Percentiles rank a stretch among this genome's conserved stretches.
These are phyloP conservation scores for Drosophila infuscata DNA, from an alignment of 2,888 invertebrate genomes.

Conservation along the genomic window DNA sequence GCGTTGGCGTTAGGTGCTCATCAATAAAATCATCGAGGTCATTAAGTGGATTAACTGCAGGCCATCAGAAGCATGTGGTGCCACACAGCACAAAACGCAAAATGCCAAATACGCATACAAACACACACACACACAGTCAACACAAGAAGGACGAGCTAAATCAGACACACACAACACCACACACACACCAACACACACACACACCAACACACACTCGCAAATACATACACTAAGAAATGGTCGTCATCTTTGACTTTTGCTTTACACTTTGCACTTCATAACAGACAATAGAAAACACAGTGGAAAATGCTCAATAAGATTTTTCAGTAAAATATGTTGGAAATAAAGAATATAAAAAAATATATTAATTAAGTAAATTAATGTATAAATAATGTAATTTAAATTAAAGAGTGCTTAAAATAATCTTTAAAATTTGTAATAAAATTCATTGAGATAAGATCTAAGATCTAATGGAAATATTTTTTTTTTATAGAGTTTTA, in stretches of 20 bases:
- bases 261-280: slow-evolving; percentile 81
- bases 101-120: slow-evolving; percentile 65
- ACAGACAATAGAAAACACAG: slow-evolving; percentile 54
- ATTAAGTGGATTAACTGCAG: slow-evolving; percentile 85
- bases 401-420: not conserved
- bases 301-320: slow-evolving; percentile 7
- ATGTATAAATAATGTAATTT: not conserved
- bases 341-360: not conserved
- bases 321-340: not conserved
- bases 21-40: slow-evolving; percentile 85
- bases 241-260: slow-evolving; percentile 70
- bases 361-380: not conserved
- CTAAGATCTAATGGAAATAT: no score
- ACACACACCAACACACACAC: slow-evolving; percentile 24
- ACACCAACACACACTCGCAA: not conserved
- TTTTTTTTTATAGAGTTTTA: not conserved
- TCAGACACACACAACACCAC: slow-evolving; percentile 64
- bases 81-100: slow-evolving; percentile 67
- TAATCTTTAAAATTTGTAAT: fast-evolving
- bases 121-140: slow-evolving; percentile 20
- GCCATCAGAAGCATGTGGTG: slow-evolving; percentile 84
- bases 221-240: slow-evolving; percentile 46
- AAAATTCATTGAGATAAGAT: not conserved
- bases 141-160: slow-evolving; percentile 60
- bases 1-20: slow-evolving; percentile 74